phyloP scores from a whole-genome alignment of 1,140 invertebrate species.

The Saccostrea cuccullata region DNA sequence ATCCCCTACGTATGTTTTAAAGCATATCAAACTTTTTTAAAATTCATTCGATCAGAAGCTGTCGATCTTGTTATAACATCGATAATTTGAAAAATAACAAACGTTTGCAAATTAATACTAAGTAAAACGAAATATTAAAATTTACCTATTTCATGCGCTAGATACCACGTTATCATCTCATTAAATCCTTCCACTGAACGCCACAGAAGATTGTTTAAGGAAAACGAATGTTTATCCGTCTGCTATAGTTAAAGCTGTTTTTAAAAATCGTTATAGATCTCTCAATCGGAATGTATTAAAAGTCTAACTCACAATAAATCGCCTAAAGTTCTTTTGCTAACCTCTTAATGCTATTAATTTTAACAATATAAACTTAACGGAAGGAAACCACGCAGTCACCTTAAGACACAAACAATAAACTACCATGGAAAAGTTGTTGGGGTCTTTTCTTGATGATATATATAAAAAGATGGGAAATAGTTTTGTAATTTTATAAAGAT shows the following conservation, averaged over 20 bases:
- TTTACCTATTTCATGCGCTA: background rate
- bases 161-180: background rate
- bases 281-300: constrained; percentile 24
- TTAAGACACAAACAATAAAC: background rate
- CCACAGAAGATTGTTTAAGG: background rate
- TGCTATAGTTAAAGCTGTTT: background rate
- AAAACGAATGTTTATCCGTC: constrained; percentile 13
- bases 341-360: constrained; percentile 31
- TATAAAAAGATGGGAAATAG: too few species aligned
- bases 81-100: background rate
- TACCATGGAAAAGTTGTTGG: too few species aligned
- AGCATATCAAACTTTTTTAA: too few species aligned
- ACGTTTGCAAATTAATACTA: background rate
- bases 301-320: constrained; percentile 31
- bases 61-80: background rate
- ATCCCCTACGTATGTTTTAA: too few species aligned
- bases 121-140: background rate
- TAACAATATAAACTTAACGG: constrained; percentile 15
- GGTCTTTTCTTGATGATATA: too few species aligned
- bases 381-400: background rate
- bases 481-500: too few species aligned
- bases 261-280: constrained; percentile 8
- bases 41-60: too few species aligned
- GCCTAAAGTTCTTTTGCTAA: constrained; percentile 1
- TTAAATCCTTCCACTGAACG: background rate